Percentiles rank a stretch among this genome's conserved stretches.
Evolutionary conservation across 2,888 invertebrate species (phyloP).

Genomic region (Pantelozetes paolii): DNA sequence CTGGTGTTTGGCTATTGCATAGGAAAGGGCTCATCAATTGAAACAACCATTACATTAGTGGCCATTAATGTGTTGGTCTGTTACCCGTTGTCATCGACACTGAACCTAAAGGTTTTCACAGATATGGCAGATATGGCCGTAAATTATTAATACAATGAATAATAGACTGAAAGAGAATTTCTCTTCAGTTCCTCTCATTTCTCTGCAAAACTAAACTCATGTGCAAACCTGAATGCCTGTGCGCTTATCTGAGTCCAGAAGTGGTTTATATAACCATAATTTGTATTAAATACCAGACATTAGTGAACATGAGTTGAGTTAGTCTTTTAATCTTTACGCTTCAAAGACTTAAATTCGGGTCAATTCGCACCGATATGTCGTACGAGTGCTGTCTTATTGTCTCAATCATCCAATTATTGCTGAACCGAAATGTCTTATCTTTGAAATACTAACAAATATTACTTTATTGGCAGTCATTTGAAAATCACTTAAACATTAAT

Average conservation of each 20-base stretch:
- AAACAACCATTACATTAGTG: neutral
- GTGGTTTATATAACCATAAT: constrained; percentile 20
- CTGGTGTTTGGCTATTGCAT: neutral
- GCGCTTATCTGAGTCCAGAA: constrained; percentile 7
- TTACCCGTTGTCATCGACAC: neutral
- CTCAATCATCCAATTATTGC: neutral
- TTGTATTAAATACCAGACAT: constrained; percentile 13
- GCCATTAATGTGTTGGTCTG: constrained; percentile 13
- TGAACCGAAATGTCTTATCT: constrained; percentile 5
- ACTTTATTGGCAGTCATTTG: too few relatives aligned
- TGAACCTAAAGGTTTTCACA: neutral
- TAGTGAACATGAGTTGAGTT: constrained; percentile 5
- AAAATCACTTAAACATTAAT: too few relatives aligned
- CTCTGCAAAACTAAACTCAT: neutral
- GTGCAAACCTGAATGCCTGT: neutral
- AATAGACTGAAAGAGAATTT: neutral
- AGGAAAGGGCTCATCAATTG: constrained; percentile 23
- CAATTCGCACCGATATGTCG: neutral
- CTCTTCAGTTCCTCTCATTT: neutral
- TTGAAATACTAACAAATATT: neutral
- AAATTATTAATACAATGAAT: constrained; percentile 12
- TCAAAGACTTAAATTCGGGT: neutral
- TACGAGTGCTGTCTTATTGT: neutral
- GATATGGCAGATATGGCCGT: neutral
- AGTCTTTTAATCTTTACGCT: constrained; percentile 15